Evolutionary conservation across 2,888 invertebrate species (phyloP), one percentile per base, ranked within the genome.

Genomic region (Catocala sponsa): DNA sequence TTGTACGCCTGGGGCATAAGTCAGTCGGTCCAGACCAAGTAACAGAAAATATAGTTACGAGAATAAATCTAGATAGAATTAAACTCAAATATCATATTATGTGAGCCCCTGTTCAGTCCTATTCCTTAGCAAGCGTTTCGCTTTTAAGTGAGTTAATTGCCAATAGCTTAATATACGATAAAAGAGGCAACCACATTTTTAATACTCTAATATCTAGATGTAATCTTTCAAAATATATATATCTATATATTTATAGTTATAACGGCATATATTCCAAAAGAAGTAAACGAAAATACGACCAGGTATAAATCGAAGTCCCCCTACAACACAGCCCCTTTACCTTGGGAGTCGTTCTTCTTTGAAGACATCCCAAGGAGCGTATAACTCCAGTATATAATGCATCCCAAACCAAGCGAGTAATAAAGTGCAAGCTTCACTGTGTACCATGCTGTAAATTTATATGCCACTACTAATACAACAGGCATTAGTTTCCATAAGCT

Each of bases 261-360:
- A 13, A 38, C 9, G 50, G 4, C 13, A 35, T 5, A n/a, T 2
- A 15, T 9, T 10, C 53, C n/a, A 63, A 51, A 13, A 12, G 12
- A 65, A 55, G 59, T 61, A 65, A 73, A 75, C 65, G 73, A 62
- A 65, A 59, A 55, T 50, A 55, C 44, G 13, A 47, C n/a, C 41
- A 55, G 46, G 15, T 49, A 70, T 76, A 76, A 64, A 70, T 72
- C 55, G 69, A 68, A 72, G 59, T 46, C 48, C 59, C 63, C 62
- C 48, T 46, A 60, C 52, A 59, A 50, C 49, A 50, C 55, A 55
- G 25, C 76, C 85, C 84, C 82, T 80, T 84, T 85, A 70, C 81
- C 87, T 81, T 80, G 88, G 89, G 88, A 89, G 78, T 83, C 80
- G 86, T 91, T 86, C 85, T 84, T 86, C 84, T 80, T 74, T 63